Evolutionary conservation across 2,888 invertebrate species (phyloP).

Genomic region (Pterostichus madidus): DNA sequence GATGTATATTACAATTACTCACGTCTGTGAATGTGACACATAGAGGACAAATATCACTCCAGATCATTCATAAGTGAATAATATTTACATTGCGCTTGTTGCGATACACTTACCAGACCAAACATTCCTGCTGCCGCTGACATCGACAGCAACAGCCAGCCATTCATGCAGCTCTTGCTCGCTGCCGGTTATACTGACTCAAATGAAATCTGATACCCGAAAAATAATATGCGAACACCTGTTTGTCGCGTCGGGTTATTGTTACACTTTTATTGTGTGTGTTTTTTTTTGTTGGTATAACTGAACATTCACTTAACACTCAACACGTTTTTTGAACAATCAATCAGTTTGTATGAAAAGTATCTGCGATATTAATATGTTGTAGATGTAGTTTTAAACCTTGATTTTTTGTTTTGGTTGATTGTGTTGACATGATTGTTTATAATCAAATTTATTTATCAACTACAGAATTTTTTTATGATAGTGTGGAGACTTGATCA

Average conservation of each 20-base stretch:
- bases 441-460: background rate
- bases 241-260: background rate
- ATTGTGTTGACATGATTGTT: slow-evolving; percentile 2
- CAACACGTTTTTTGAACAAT: slow-evolving; percentile 4
- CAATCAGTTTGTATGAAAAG: background rate
- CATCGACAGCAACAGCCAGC: background rate
- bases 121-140: background rate
- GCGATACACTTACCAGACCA: background rate
- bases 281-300: background rate
- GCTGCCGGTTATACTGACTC: background rate
- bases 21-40: slow-evolving; percentile 9
- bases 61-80: slow-evolving; percentile 27
- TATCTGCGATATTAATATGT: background rate
- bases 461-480: too few relatives aligned
- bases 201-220: slow-evolving; percentile 4
- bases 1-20: slow-evolving; percentile 19
- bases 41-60: slow-evolving; percentile 21
- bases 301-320: background rate
- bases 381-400: background rate
- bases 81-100: background rate
- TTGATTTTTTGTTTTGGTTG: background rate
- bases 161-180: background rate
- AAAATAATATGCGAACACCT: background rate
- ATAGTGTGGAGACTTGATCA: too few relatives aligned
- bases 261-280: background rate